Conservation (phyloP, 2,113 vertebrate genomes). For the Semnopithecus entellus region DNA sequence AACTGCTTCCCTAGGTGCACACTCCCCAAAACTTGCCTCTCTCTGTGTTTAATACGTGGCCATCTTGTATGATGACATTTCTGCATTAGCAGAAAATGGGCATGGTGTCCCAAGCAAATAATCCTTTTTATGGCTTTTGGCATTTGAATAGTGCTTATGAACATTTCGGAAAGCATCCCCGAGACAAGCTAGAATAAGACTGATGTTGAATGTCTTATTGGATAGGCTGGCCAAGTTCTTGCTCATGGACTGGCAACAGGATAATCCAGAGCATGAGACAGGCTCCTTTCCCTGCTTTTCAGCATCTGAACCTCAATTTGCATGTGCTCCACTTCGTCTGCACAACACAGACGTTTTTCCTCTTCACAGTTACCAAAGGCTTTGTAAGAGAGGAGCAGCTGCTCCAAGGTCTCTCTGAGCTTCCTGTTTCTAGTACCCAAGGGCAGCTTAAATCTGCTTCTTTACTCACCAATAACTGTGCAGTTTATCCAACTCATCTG, state of each 20-base stretch:
- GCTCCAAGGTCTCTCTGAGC: neutral
- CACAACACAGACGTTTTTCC: neutral
- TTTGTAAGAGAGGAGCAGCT: neutral
- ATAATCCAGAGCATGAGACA: neutral
- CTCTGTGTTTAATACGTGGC: neutral
- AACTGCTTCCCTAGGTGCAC: neutral
- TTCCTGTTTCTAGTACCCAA: neutral
- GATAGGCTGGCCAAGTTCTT: slow-evolving; percentile 9
- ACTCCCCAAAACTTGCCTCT: neutral
- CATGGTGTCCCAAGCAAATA: neutral
- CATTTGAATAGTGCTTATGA: neutral
- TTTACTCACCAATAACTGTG: neutral
- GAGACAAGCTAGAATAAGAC: neutral
- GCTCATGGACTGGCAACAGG: slow-evolving; percentile 55
- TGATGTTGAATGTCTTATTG: neutral
- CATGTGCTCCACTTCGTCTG: neutral
- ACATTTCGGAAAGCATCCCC: slow-evolving; percentile 1
- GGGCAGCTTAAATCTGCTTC: neutral
- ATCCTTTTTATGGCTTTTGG: neutral
- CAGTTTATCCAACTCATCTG: neutral
- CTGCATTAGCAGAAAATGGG: slow-evolving; percentile 4
- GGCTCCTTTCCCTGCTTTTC: neutral
- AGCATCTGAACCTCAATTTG: neutral
- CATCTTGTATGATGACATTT: neutral
- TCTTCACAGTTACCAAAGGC: neutral